phyloP scores from a whole-genome alignment of 1,140 invertebrate species.

The Papilio machaon region DNA sequence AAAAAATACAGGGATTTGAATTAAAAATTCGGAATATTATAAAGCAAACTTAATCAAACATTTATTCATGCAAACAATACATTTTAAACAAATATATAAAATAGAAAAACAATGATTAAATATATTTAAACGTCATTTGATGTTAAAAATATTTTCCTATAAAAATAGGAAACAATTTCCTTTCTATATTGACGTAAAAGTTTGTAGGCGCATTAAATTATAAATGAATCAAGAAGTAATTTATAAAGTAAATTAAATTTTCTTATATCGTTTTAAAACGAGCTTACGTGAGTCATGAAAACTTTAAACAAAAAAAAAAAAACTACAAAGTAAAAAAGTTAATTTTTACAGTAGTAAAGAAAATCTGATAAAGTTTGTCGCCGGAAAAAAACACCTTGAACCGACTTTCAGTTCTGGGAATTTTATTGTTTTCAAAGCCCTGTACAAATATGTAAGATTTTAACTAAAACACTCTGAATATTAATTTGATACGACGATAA shows the following conservation, averaged over 20 bases:
- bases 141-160: neutral
- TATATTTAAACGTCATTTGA: neutral
- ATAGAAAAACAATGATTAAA: neutral
- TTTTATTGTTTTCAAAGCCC: slow-evolving; percentile 1
- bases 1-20: too few relatives aligned
- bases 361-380: slow-evolving; percentile 36
- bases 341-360: slow-evolving; percentile 32
- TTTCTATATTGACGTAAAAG: slow-evolving; percentile 7
- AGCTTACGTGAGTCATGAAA: slow-evolving; percentile 35
- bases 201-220: neutral
- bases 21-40: too few relatives aligned
- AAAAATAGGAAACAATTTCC: neutral
- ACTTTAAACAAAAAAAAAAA: slow-evolving; percentile 8
- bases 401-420: slow-evolving; percentile 12
- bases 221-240: slow-evolving; percentile 20
- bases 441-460: neutral
- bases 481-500: neutral
- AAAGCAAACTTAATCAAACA: too few relatives aligned
- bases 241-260: slow-evolving; percentile 11
- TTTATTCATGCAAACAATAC: too few relatives aligned
- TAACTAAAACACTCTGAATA: neutral
- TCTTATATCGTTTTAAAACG: slow-evolving; percentile 20
- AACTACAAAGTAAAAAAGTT: slow-evolving; percentile 10
- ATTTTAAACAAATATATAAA: too few relatives aligned
- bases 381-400: slow-evolving; percentile 37